Evolutionary conservation across 2,888 invertebrate genomes (phyloP).

Genomic region (Vanessa cardui): DNA sequence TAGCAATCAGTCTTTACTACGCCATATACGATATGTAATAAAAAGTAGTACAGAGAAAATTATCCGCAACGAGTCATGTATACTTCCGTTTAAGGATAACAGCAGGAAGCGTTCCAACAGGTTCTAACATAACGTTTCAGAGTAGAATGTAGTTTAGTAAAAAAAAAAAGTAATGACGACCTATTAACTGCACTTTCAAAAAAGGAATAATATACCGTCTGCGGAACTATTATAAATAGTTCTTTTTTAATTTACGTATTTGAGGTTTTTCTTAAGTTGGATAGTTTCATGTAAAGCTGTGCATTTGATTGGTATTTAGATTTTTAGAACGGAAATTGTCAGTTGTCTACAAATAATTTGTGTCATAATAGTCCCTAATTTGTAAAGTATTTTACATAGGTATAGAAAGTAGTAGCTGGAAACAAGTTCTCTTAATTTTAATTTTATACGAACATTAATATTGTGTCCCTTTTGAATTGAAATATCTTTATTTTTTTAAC

Average conservation of each 20-base stretch:
- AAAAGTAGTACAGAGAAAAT: slow-evolving; percentile 62
- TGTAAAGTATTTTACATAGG: no score
- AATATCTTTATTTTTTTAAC: no score
- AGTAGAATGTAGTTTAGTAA: slow-evolving; percentile 47
- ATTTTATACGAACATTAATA: no score
- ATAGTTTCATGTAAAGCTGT: neutral
- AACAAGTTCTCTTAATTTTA: no score
- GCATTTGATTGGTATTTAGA: no score
- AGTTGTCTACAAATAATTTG: no score
- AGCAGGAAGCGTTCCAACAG: slow-evolving; percentile 67
- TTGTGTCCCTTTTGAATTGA: no score
- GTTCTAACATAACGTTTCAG: slow-evolving; percentile 52
- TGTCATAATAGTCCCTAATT: no score
- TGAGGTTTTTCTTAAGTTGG: neutral
- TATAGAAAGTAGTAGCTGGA: no score
- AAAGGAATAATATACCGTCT: slow-evolving; percentile 38
- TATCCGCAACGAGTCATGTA: slow-evolving; percentile 61
- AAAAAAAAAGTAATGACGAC: slow-evolving; percentile 58
- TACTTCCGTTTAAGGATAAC: slow-evolving; percentile 65
- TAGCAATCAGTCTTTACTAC: slow-evolving; percentile 53
- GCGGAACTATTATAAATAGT: neutral
- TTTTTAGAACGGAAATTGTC: no score
- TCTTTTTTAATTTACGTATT: neutral
- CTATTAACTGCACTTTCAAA: slow-evolving; percentile 61
- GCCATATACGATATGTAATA: slow-evolving; percentile 53